Evolutionary conservation across 1,140 invertebrate species (phyloP).

Genomic region (Sarcophaga bullata): DNA sequence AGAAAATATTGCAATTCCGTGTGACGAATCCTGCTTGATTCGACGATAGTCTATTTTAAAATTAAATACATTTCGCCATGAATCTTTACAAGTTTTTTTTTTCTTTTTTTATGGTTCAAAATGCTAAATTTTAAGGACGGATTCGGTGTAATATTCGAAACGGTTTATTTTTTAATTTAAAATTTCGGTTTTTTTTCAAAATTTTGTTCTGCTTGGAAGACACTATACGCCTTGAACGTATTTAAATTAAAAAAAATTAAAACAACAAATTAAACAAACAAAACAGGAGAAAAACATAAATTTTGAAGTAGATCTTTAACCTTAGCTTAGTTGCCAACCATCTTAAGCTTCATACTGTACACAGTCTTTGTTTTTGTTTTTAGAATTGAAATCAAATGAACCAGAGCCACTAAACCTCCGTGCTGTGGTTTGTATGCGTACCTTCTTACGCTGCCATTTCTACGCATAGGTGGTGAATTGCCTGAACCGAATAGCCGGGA

Average conservation of each 20-base stretch:
- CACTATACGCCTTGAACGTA: neutral
- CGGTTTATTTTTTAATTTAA: neutral
- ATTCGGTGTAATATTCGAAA: no score
- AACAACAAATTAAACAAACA: no score
- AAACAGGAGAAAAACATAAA: neutral
- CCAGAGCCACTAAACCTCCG: slow-evolving; percentile 71
- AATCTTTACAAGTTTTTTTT: no score
- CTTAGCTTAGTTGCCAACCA: neutral
- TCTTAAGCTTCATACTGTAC: slow-evolving; percentile 26
- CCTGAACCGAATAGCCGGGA: slow-evolving; percentile 77
- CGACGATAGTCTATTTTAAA: no score
- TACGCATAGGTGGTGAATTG: slow-evolving; percentile 79
- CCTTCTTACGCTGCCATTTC: slow-evolving; percentile 87
- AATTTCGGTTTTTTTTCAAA: neutral
- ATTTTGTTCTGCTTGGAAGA: neutral
- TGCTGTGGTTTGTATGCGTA: slow-evolving; percentile 89
- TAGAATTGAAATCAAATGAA: neutral
- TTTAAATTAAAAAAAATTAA: neutral
- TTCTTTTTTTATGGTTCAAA: no score
- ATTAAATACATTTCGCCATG: no score
- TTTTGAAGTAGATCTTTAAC: neutral
- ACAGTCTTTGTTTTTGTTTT: slow-evolving; percentile 22
- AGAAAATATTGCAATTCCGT: no score
- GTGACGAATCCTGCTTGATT: no score
- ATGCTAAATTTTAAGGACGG: no score